A percentile compares a stretch with the other conserved stretches of the same genome.
phyloP scores from a whole-genome alignment of 2,888 invertebrate species.

The Euzetes globulus region DNA sequence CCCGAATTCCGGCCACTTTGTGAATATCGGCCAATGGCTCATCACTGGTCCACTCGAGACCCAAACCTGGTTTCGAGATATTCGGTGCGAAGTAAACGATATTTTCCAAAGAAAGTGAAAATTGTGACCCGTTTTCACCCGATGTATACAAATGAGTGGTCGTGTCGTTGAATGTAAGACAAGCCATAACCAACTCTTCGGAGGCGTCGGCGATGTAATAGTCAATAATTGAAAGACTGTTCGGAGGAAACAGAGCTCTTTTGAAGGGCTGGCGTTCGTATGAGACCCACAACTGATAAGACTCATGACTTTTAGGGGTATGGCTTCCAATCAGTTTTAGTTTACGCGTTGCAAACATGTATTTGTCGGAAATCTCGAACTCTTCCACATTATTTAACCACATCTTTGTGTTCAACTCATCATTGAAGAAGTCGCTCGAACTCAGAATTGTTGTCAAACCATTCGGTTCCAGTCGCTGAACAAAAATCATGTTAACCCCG shows the following conservation, averaged over 20 bases:
- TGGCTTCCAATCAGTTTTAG: conserved; percentile 39
- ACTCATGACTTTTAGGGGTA: conserved; percentile 36
- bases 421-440: conserved; percentile 45
- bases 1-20: conserved; percentile 73
- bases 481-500: conserved; percentile 43
- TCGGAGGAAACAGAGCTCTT: conserved; percentile 62
- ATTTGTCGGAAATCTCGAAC: conserved; percentile 72
- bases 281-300: conserved; percentile 64
- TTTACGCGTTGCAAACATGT: conserved; percentile 72
- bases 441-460: conserved; percentile 53
- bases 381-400: conserved; percentile 65
- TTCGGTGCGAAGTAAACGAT: conserved; percentile 77
- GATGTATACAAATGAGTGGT: conserved; percentile 73
- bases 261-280: conserved; percentile 63
- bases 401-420: conserved; percentile 47
- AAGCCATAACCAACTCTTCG: conserved; percentile 62
- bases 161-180: conserved; percentile 67
- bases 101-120: conserved; percentile 68
- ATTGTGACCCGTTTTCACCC: conserved; percentile 58
- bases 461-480: conserved; percentile 62
- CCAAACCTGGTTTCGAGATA: conserved; percentile 58
- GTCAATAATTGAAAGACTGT: conserved; percentile 47
- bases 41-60: conserved; percentile 48
- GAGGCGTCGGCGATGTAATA: conserved; percentile 78
- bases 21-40: conserved; percentile 80